phyloP scores from a whole-genome alignment of 2,888 invertebrate species.

The Bellardia pandia region DNA sequence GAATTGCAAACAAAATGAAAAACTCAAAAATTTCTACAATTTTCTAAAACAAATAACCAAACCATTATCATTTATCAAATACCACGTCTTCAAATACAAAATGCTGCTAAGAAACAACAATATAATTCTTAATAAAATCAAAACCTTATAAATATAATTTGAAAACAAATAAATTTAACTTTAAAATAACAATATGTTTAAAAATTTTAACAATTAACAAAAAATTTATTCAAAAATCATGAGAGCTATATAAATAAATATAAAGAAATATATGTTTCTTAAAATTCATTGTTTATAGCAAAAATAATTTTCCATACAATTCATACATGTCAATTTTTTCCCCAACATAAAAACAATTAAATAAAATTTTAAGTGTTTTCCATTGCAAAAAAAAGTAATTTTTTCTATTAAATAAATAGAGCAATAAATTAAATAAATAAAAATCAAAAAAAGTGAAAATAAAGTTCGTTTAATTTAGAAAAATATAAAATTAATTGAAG shows the following conservation, averaged over 20 bases:
- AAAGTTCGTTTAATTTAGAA: not conserved
- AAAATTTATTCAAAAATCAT: not conserved
- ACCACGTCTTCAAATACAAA: too few relatives aligned
- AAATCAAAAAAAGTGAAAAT: constrained; percentile 5
- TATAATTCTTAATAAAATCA: too few relatives aligned
- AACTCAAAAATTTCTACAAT: too few relatives aligned
- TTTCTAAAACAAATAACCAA: too few relatives aligned
- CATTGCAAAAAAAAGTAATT: not conserved
- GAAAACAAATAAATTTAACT: too few relatives aligned
- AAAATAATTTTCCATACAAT: constrained; percentile 3
- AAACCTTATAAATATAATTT: too few relatives aligned
- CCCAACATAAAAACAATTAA: constrained; percentile 11
- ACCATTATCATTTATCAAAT: too few relatives aligned
- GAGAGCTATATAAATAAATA: not conserved
- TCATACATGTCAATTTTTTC: constrained; percentile 21
- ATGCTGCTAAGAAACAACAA: too few relatives aligned
- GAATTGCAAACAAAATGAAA: too few relatives aligned
- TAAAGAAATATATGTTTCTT: not conserved
- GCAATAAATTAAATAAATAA: constrained; percentile 13
- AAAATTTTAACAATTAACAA: not conserved
- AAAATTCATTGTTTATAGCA: not conserved
- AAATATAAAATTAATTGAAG: constrained; percentile 6
- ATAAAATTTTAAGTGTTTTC: constrained; percentile 22
- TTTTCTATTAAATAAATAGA: not conserved
- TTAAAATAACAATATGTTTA: too few relatives aligned